phyloP scores from a whole-genome alignment of 2,797 vertebrate species.

The Psittacula echo region DNA sequence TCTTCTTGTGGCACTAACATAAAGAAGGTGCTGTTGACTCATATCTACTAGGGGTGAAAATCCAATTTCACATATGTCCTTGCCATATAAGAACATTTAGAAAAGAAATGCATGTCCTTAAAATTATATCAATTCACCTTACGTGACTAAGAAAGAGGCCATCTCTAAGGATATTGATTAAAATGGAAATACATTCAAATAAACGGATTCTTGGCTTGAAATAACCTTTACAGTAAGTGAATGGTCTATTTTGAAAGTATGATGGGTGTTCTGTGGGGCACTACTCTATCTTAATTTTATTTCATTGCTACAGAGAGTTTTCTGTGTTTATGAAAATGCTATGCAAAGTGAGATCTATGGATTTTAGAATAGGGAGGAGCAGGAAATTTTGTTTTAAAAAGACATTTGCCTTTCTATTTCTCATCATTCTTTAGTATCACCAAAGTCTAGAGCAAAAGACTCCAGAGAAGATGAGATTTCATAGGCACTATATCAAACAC shows the following conservation, averaged over 20 bases:
- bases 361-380: slow-evolving; percentile 50
- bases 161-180: slow-evolving; percentile 75
- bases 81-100: slow-evolving; percentile 31
- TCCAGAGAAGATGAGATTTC: not conserved
- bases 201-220: slow-evolving; percentile 77
- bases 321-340: slow-evolving; percentile 75
- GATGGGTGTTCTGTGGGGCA: slow-evolving; percentile 73
- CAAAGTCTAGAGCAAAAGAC: not conserved
- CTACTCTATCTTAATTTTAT: slow-evolving; percentile 74
- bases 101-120: slow-evolving; percentile 65
- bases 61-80: slow-evolving; percentile 38
- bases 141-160: slow-evolving; percentile 55
- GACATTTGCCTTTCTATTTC: slow-evolving; percentile 27
- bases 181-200: slow-evolving; percentile 84
- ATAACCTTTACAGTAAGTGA: slow-evolving; percentile 77
- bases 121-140: slow-evolving; percentile 75
- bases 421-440: not conserved
- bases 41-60: slow-evolving; percentile 32
- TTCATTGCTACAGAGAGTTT: slow-evolving; percentile 68
- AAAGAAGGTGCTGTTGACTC: slow-evolving; percentile 36
- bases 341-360: slow-evolving; percentile 72
- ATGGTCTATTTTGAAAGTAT: slow-evolving; percentile 80
- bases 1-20: not conserved
- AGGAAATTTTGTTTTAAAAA: slow-evolving; percentile 59
- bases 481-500: not conserved